These are phyloP conservation scores for Megalops atlanticus DNA, from an alignment of 2,113 vertebrate species.

Conservation along the genomic window DNA sequence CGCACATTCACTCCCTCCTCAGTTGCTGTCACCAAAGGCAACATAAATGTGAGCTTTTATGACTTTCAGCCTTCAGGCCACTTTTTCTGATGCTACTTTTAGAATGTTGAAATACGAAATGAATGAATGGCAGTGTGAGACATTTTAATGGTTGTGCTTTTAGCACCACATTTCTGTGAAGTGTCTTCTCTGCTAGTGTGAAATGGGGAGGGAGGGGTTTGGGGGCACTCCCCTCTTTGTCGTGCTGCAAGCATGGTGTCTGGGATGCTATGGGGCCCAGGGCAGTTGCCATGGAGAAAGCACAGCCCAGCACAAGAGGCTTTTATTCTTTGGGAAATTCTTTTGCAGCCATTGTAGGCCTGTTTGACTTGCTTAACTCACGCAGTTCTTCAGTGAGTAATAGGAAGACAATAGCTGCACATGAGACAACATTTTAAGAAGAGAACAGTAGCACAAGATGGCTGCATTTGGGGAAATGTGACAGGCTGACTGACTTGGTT, in stretches of 20 bases:
- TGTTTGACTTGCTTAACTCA: constrained; percentile 41
- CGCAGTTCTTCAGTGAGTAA: constrained; percentile 22
- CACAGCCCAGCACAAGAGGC: constrained; percentile 25
- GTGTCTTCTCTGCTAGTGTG: background rate
- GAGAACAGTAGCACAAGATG: background rate
- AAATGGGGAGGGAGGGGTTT: constrained; percentile 22
- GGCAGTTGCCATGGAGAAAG: constrained; percentile 39
- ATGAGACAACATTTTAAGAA: constrained; percentile 2
- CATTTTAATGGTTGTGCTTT: background rate
- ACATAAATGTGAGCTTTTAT: background rate
- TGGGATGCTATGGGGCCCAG: constrained; percentile 31
- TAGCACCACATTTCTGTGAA: background rate
- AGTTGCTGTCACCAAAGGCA: background rate
- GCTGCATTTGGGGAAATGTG: background rate
- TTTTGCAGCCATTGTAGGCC: constrained; percentile 22
- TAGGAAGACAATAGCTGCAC: background rate
- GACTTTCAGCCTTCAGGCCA: background rate
- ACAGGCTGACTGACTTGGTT: background rate
- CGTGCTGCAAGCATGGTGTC: constrained; percentile 10
- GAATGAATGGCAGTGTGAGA: background rate
- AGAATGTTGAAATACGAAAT: background rate
- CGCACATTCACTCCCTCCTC: background rate
- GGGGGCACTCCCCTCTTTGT: background rate
- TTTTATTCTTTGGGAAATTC: constrained; percentile 23
- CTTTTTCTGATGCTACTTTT: background rate